A percentile compares a stretch with the other conserved stretches of the same genome.
Conservation (phyloP, 2,113 vertebrate species). For the Excalfactoria chinensis region DNA sequence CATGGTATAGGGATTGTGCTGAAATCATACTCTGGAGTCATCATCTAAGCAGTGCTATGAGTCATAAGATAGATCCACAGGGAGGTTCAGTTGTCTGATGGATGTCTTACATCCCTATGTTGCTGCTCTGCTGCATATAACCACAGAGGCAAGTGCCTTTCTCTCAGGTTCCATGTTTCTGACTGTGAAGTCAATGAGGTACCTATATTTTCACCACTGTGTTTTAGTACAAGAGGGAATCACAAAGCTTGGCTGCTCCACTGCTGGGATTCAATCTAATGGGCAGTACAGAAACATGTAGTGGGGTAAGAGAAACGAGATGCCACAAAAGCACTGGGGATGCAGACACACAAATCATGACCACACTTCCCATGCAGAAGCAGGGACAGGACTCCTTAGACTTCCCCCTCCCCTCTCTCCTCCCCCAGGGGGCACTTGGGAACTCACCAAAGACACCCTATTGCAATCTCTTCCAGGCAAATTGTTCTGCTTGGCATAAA, state of each 20-base stretch:
- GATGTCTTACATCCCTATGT: background rate
- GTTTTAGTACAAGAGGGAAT: background rate
- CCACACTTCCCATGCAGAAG: background rate
- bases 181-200: background rate
- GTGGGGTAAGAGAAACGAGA: background rate
- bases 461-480: background rate
- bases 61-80: background rate
- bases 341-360: background rate
- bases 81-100: background rate
- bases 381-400: background rate
- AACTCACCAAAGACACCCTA: accelerated
- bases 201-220: accelerated
- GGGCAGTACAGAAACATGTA: accelerated
- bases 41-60: background rate
- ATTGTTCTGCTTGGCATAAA: conserved; percentile 4
- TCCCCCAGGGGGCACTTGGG: accelerated
- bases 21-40: background rate
- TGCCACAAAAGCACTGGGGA: background rate
- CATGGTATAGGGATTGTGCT: background rate
- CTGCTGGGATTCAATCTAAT: background rate
- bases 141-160: background rate
- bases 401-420: background rate
- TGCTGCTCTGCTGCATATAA: background rate
- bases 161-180: background rate
- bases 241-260: background rate